Percentiles rank a stretch among this genome's conserved stretches.
Conservation (phyloP, 1,140 invertebrate genomes). For the Drosophila rufa region DNA sequence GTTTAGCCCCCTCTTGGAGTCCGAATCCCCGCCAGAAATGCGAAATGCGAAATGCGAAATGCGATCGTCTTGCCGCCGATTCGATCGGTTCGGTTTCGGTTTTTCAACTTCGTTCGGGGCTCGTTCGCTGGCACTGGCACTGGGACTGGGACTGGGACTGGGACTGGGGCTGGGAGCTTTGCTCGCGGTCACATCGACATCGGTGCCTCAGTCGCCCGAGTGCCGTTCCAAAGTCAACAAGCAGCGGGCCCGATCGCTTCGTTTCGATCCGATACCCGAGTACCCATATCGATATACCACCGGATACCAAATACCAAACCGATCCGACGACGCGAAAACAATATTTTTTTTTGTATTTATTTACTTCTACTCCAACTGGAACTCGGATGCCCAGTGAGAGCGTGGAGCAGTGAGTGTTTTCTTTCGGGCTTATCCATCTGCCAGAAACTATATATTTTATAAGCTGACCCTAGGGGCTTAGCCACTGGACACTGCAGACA, state of each 20-base stretch:
- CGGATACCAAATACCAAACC: background rate
- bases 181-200: constrained; percentile 46
- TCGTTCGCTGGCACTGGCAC: constrained; percentile 3
- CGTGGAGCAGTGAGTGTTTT: constrained; percentile 20
- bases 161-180: constrained; percentile 49
- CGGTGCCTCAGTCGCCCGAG: constrained; percentile 67
- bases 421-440: constrained; percentile 26
- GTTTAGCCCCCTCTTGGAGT: background rate
- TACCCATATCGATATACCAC: constrained; percentile 8
- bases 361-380: background rate
- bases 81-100: constrained; percentile 39
- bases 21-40: constrained; percentile 4
- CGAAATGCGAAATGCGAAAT: constrained; percentile 5
- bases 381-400: constrained; percentile 9
- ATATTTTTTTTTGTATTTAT: background rate
- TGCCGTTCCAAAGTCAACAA: constrained; percentile 79
- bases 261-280: constrained; percentile 4
- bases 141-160: background rate
- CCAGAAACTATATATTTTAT: constrained; percentile 31
- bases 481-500: constrained; percentile 27
- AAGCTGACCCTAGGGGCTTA: constrained; percentile 63
- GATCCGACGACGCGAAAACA: constrained; percentile 13
- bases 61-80: constrained; percentile 21
- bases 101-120: constrained; percentile 27
- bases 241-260: constrained; percentile 39